Evolutionary conservation across 2,113 vertebrate genomes (phyloP), one percentile per base, ranked within the genome.

Genomic region (Cyanoderma ruficeps): DNA sequence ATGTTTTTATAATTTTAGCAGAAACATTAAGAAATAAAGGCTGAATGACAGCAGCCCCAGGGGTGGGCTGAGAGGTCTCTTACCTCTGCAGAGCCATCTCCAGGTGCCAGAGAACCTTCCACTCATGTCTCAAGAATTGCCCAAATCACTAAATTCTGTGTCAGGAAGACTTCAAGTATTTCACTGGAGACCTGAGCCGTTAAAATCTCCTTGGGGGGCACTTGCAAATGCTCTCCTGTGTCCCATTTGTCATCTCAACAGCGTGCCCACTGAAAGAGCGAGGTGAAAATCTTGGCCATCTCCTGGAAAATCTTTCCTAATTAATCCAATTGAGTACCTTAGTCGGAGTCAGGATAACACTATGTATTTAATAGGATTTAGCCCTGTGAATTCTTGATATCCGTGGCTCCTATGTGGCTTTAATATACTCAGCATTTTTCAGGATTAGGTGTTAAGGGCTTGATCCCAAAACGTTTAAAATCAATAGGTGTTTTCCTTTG

Each of bases 401-500:
- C 85, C 0, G 0, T 18, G 57, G 65, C 83, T 83, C 86, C 85
- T 89, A 0, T 50, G 90, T 41, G 92, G 77, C 83, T 96, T 96
- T 92, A 93, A 92, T 88, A 74, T 13, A 60, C 86, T 96, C 80
- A 93, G 90, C 88, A 71, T 95, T 96, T 95, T 95, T 85, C 47
- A 57, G 89, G 77, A 87, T 94, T 92, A 87, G 65, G 42, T 89
- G 91, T 96, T 81, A 79, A 93, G 81, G 95, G 89, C 93, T 95
- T 84, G 91, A 91, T 95, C 93, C 80, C 56, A 93, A 95, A 80
- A 20, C n/a, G 27, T 87, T 92, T 89, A 8, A 86, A 92, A 95
- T 96, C 94, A 79, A 93, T 94, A 93, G 76, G 80, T 92, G 83
- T 90, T 94, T 95, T 94, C 86, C 90, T 94, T 96, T 90, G 72